Conservation (phyloP, 1,140 invertebrate genomes). For the Drosophila nigrodunni region DNA sequence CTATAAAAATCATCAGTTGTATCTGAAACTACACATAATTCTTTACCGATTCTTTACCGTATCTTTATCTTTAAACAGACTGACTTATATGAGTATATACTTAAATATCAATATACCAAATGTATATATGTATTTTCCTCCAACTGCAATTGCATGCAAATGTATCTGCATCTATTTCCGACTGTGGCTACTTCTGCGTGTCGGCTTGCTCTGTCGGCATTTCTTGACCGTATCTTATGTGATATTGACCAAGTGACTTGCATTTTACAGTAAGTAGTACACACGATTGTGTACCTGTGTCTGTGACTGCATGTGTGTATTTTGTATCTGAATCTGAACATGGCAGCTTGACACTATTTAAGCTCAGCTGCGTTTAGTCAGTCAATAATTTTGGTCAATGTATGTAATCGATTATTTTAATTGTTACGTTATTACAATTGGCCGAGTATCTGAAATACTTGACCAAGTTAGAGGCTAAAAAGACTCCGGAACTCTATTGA, state of each 20-base stretch:
- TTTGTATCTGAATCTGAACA: slow-evolving; percentile 25
- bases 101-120: too few species aligned
- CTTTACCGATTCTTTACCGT: too few species aligned
- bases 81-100: too few species aligned
- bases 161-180: slow-evolving; percentile 16
- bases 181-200: slow-evolving; percentile 4
- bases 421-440: slow-evolving; percentile 8
- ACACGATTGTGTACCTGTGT: slow-evolving; percentile 5
- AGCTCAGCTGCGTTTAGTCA: slow-evolving; percentile 9
- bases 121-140: background rate
- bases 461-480: background rate
- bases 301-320: slow-evolving; percentile 17
- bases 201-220: slow-evolving; percentile 24
- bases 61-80: too few species aligned
- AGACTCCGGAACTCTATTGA: background rate
- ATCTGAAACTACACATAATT: too few species aligned
- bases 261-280: slow-evolving; percentile 23
- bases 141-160: background rate
- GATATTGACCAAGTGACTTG: slow-evolving; percentile 65
- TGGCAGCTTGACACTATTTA: slow-evolving; percentile 38
- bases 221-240: slow-evolving; percentile 58
- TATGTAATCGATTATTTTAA: slow-evolving; percentile 39
- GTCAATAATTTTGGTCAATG: background rate
- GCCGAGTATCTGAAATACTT: background rate
- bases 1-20: too few species aligned